phyloP scores from a whole-genome alignment of 2,888 invertebrate species.

The Galeruca laticollis region DNA sequence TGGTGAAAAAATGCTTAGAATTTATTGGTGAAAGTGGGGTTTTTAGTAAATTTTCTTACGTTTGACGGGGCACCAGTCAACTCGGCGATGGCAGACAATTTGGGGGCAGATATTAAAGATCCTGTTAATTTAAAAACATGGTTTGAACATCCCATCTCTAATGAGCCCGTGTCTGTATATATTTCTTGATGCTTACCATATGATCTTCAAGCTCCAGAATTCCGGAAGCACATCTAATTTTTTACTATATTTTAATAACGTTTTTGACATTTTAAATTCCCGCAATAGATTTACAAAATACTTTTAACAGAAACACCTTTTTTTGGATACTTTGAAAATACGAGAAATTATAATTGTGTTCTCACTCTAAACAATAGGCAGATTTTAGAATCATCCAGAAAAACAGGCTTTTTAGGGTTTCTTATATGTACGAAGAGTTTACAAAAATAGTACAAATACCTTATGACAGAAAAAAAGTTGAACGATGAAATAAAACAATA shows the following conservation, averaged over 20 bases:
- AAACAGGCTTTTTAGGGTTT: constrained; percentile 17
- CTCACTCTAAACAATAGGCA: constrained; percentile 19
- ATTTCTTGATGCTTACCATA: constrained; percentile 52
- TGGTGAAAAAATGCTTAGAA: constrained; percentile 40
- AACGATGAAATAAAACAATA: too few species aligned
- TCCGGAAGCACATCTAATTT: constrained; percentile 30
- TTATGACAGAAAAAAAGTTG: neutral
- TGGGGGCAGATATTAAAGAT: constrained; percentile 44
- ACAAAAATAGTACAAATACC: neutral
- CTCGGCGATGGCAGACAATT: constrained; percentile 29
- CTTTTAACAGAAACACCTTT: neutral
- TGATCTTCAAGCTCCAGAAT: constrained; percentile 36
- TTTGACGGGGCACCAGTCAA: constrained; percentile 52
- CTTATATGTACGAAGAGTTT: constrained; percentile 7
- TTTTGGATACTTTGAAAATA: constrained; percentile 18
- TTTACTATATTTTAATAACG: constrained; percentile 24
- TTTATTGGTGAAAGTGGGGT: constrained; percentile 43
- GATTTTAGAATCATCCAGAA: constrained; percentile 17
- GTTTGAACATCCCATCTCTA: constrained; percentile 44
- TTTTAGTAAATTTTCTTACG: constrained; percentile 47
- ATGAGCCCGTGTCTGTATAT: constrained; percentile 41
- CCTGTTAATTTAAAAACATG: constrained; percentile 22
- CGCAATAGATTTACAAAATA: constrained; percentile 25
- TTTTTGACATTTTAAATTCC: constrained; percentile 35
- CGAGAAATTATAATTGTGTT: constrained; percentile 16